Conservation (phyloP, 2,113 vertebrate species). For the Perca schrenkii region DNA sequence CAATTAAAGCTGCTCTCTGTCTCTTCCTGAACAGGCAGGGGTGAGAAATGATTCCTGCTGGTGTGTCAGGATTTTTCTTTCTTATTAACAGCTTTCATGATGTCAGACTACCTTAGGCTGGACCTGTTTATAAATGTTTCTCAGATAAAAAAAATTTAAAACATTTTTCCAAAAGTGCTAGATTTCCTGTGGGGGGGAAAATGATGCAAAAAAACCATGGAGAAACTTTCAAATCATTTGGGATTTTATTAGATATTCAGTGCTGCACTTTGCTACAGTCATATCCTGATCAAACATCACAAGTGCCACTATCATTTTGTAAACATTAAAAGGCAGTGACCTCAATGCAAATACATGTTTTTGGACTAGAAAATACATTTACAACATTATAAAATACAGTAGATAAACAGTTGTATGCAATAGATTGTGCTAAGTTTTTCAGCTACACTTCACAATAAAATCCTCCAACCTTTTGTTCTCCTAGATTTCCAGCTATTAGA, state of each 20-base stretch:
- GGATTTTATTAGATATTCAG: constrained; percentile 31
- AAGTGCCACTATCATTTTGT: constrained; percentile 10
- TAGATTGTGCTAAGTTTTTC: constrained; percentile 27
- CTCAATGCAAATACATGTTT: constrained; percentile 45
- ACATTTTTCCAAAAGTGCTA: background rate
- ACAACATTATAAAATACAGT: constrained; percentile 58
- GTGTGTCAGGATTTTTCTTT: too few species aligned
- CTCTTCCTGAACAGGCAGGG: background rate
- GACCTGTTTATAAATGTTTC: constrained; percentile 23
- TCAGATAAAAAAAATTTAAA: constrained; percentile 12
- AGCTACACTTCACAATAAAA: constrained; percentile 8
- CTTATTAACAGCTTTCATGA: background rate
- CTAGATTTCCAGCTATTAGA: background rate
- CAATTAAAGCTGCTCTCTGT: background rate
- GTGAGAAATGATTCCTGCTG: background rate
- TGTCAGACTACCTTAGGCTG: constrained; percentile 17
- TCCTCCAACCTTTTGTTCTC: background rate
- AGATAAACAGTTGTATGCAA: constrained; percentile 23
- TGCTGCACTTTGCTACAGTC: constrained; percentile 25
- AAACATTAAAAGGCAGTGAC: constrained; percentile 49
- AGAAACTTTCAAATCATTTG: constrained; percentile 4
- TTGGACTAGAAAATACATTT: constrained; percentile 58
- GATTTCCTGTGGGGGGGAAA: background rate
- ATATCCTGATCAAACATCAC: constrained; percentile 19
- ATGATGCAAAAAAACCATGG: background rate